phyloP scores from a whole-genome alignment of 1,140 invertebrate genomes.

The Temnothorax curvispinosus region DNA sequence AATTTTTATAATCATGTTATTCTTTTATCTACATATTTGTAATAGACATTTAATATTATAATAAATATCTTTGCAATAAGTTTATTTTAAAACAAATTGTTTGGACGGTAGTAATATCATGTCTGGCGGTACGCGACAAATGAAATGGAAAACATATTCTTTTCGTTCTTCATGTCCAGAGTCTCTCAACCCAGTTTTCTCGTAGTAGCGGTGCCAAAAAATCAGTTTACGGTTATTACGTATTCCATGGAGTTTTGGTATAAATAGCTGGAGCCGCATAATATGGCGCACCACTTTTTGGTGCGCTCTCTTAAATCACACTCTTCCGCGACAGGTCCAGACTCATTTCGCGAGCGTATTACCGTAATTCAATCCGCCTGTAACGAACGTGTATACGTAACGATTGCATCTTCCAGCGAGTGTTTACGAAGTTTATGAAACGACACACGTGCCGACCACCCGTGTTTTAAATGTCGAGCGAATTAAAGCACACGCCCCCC shows the following conservation, averaged over 20 bases:
- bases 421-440: slow-evolving; percentile 28
- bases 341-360: slow-evolving; percentile 31
- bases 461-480: not conserved
- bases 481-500: not conserved
- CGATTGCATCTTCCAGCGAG: slow-evolving; percentile 25
- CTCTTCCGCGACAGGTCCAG: slow-evolving; percentile 44
- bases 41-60: not conserved
- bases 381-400: slow-evolving; percentile 34
- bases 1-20: not conserved
- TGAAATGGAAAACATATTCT: not conserved
- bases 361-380: slow-evolving; percentile 60
- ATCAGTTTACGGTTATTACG: slow-evolving; percentile 66
- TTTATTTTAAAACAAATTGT: not conserved
- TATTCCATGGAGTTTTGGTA: slow-evolving; percentile 50
- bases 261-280: slow-evolving; percentile 60
- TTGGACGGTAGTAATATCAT: not conserved
- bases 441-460: slow-evolving; percentile 33
- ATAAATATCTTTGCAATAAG: not conserved
- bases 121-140: not conserved
- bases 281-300: slow-evolving; percentile 20
- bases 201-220: slow-evolving; percentile 22
- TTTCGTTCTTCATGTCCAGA: not conserved
- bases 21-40: not conserved
- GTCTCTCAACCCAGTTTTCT: slow-evolving; percentile 47
- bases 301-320: slow-evolving; percentile 51